Base-by-base conservation (phyloP, 2,113 vertebrate species). In the Trinectes maculatus region DNA sequence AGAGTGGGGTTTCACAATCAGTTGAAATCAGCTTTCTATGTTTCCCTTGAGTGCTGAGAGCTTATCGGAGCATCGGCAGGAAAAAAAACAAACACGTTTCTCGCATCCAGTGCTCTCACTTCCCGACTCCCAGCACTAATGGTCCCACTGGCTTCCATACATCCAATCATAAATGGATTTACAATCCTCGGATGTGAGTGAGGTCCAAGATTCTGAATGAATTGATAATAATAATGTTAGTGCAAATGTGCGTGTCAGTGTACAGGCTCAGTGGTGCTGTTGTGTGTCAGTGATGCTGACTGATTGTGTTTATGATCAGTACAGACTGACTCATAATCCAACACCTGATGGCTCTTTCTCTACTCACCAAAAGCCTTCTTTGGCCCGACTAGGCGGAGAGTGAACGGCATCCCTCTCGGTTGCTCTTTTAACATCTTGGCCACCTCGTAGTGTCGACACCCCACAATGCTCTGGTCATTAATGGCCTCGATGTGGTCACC, bases 401-500 rank as follows among this genome's bases (percentile, higher is more conserved):
- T 98, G 90, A 99, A 99, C 1, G 96, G 95, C 33, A 93, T 91
- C 0, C 94, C 92, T 66, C 94, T 92, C 0, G 92, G 93, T 74
- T 99, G 93, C 79, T 99, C 98, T n/a, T 98, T 95, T 12, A 99
- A 91, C 96, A 98, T 98, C 84, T 95, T 95, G 9, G 98, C 98
- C 40, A 99, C 98, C 84, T 99, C 97, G 0, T 99, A 99, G 85
- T 99, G 98, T 15, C 98, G 95, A 86, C 97, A 99, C 53, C 98
- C 98, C 1, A 99, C 97, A 4, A 99, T 99, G 66, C 94, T 98
- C 83, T 97, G 96, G 83, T 97, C 96, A 0, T 99, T 99, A 85
- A 99, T 97, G 83, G 96, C 96, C 80, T 99, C 98, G 0, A 99
- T 99, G 92, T 96, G 96, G 89, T 99, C 98, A 0, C 98, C 98